A percentile compares a stretch with the other conserved stretches of the same genome.
Evolutionary conservation across 2,113 vertebrate genomes (phyloP).

Genomic region (Oryzias woworae): DNA sequence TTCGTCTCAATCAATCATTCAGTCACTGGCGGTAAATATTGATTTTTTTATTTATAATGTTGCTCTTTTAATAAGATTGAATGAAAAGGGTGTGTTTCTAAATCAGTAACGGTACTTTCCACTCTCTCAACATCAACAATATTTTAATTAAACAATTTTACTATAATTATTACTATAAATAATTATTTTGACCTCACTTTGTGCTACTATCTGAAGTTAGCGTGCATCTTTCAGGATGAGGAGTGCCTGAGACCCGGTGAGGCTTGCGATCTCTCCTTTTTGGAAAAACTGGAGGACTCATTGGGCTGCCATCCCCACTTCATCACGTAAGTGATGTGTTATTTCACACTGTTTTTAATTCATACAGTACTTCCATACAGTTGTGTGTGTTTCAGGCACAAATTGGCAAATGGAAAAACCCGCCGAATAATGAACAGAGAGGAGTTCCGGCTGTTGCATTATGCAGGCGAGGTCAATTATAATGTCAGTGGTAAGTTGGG

Average conservation of each 20-base stretch:
- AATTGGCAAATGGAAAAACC: constrained; percentile 91
- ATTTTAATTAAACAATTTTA: too few species aligned
- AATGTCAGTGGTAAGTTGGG: constrained; percentile 82
- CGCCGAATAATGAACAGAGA: constrained; percentile 89
- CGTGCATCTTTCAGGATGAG: constrained; percentile 82
- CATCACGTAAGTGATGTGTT: constrained; percentile 84
- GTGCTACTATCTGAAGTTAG: too few species aligned
- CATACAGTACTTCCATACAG: not conserved
- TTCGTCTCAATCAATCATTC: too few species aligned
- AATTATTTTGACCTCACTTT: too few species aligned
- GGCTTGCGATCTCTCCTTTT: constrained; percentile 89
- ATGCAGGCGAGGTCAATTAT: constrained; percentile 97
- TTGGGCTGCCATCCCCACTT: constrained; percentile 92
- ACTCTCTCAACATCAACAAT: too few species aligned
- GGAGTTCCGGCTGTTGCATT: constrained; percentile 93
- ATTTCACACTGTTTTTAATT: not conserved
- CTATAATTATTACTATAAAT: too few species aligned
- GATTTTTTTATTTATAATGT: too few species aligned
- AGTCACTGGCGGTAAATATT: too few species aligned
- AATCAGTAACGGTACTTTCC: too few species aligned
- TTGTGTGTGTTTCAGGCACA: constrained; percentile 81
- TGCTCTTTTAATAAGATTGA: too few species aligned
- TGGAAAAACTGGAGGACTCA: constrained; percentile 93
- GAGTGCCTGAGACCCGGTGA: constrained; percentile 95
- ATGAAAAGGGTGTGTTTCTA: too few species aligned